These are phyloP conservation scores for Rana temporaria DNA, from an alignment of 2,113 vertebrate genomes.

Conservation along the genomic window DNA sequence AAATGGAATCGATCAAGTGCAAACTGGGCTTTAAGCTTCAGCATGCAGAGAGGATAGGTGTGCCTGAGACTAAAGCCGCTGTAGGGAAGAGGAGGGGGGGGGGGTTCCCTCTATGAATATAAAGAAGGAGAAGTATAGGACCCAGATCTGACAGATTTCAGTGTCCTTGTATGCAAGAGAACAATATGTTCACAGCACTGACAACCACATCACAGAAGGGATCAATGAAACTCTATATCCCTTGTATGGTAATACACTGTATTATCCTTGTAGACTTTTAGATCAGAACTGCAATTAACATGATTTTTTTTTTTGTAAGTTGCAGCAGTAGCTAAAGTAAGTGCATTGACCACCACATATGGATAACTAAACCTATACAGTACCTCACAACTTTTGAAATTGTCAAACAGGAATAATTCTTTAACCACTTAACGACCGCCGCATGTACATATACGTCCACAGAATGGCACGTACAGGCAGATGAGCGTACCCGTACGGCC, in stretches of 20 bases:
- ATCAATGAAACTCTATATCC: constrained; percentile 8
- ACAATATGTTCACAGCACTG: constrained; percentile 6
- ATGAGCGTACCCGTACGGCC: too few species aligned
- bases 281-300: too few species aligned
- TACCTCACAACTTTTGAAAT: too few species aligned
- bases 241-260: constrained; percentile 10
- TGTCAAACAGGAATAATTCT: too few species aligned
- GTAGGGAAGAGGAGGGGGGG: background rate
- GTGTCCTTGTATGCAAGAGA: background rate
- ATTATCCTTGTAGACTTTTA: too few species aligned
- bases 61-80: constrained; percentile 43
- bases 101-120: constrained; percentile 46
- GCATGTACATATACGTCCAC: too few species aligned
- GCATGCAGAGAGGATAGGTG: constrained; percentile 55
- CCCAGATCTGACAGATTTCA: constrained; percentile 24
- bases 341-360: too few species aligned
- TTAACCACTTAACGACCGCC: too few species aligned
- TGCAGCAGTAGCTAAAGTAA: too few species aligned
- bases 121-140: background rate
- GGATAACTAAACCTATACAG: too few species aligned
- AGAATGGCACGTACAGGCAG: too few species aligned
- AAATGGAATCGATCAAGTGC: constrained; percentile 56
- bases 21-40: constrained; percentile 50
- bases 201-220: background rate
- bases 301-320: too few species aligned